Evolutionary conservation across 2,888 invertebrate genomes (phyloP), one percentile per base, ranked within the genome.

Genomic region (Melanophora roralis): DNA sequence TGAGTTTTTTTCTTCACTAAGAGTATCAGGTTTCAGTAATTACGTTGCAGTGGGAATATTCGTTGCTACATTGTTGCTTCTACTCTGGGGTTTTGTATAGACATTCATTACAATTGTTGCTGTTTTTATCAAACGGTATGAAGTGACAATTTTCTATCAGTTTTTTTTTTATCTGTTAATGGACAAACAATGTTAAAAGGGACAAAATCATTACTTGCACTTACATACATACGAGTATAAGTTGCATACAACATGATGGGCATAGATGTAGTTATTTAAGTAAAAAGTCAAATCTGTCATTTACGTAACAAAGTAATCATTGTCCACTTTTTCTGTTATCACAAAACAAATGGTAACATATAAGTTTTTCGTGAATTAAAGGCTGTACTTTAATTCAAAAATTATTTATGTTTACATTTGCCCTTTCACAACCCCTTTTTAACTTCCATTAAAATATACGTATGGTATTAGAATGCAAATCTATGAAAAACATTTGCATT

Each of bases 21-120:
- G n/a, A 43, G 57, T 80, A 72, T 80, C 51, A 34, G 19, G 67
- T 80, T 72, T 67, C 76, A 76, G 43, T 36, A 40, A 62, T 49
- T 23, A 12, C 34, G 12, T n/a, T 21, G 11, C 14, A 40, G 19
- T 14, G 43, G 11, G 32, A 38, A 51, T 21, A 51, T n/a, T 27
- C 45, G 19, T 36, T 55, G 9, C 8, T 32, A 38, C 11, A 16
- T 27, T 12, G 34, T 55, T 14, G 27, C 7, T 9, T 11, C 12
- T 38, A 9, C 36, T 38, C 21, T 43, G 21, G 23, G 43, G 34
- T 55, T 55, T 64, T 57, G 14, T 12, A 11, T 16, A 34, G 43
- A 2, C 21, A 19, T 21, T 43, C 11, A 36, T 36, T 36, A 11
- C 11, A 2, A 9, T 36, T 36, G 8, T 11, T 6, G 5, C 38